phyloP scores from a whole-genome alignment of 2,888 invertebrate genomes.

The Cataglyphis rosenhaueri region DNA sequence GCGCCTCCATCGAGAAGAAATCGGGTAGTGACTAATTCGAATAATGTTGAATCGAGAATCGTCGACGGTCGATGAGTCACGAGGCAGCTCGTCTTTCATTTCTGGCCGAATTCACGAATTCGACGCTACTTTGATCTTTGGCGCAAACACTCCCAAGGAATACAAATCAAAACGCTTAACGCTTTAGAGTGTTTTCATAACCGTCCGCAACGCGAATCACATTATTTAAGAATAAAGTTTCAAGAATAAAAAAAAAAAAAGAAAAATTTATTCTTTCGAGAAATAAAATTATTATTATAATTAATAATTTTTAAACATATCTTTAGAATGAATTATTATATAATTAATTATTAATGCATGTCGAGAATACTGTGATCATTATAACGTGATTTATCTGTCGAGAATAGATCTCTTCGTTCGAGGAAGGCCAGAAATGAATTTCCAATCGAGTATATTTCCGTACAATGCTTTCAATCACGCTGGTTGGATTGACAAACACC shows the following conservation, averaged over 20 bases:
- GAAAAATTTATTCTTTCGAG: neutral
- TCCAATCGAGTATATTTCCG: constrained; percentile 57
- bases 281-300: neutral
- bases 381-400: constrained; percentile 16
- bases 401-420: neutral
- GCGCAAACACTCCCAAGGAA: constrained; percentile 22
- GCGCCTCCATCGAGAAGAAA: constrained; percentile 41
- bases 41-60: constrained; percentile 21
- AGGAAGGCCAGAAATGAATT: constrained; percentile 38
- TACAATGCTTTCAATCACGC: constrained; percentile 53
- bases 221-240: constrained; percentile 19
- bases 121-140: constrained; percentile 42
- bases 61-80: constrained; percentile 48
- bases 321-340: neutral
- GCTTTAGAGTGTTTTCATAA: constrained; percentile 26
- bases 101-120: constrained; percentile 41
- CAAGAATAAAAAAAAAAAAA: neutral
- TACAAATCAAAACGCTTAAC: constrained; percentile 38
- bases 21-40: constrained; percentile 26
- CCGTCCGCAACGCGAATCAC: neutral
- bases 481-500: constrained; percentile 59
- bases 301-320: neutral
- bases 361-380: neutral
- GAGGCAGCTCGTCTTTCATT: constrained; percentile 34
- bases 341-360: neutral